These are phyloP conservation scores for Brachystomella parvula DNA, from an alignment of 1,140 invertebrate species.

Conservation along the genomic window DNA sequence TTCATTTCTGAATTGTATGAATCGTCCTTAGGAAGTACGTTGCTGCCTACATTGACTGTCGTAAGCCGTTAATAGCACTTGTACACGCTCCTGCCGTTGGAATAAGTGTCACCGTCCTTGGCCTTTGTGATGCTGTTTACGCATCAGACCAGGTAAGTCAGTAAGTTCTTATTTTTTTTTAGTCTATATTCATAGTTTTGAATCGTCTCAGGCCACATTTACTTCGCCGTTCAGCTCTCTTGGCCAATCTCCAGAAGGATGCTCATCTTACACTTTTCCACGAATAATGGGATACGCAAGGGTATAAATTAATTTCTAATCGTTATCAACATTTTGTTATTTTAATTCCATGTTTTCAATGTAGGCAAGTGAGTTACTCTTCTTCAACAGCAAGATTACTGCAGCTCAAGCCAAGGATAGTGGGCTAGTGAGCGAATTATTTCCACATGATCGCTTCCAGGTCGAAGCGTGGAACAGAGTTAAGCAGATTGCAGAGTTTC, in stretches of 20 bases:
- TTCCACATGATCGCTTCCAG: constrained; percentile 51
- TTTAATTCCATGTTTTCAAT: too few species aligned
- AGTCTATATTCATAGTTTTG: constrained; percentile 13
- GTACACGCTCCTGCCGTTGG: constrained; percentile 81
- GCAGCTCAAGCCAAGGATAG: constrained; percentile 62
- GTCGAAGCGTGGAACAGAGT: constrained; percentile 53
- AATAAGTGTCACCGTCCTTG: constrained; percentile 60
- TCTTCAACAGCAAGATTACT: constrained; percentile 69
- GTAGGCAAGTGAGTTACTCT: constrained; percentile 70
- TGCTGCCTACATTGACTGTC: constrained; percentile 53
- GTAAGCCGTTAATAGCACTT: constrained; percentile 54
- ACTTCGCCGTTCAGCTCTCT: constrained; percentile 53
- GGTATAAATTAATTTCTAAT: constrained; percentile 38
- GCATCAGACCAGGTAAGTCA: constrained; percentile 46
- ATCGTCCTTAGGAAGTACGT: constrained; percentile 49
- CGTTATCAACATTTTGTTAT: too few species aligned
- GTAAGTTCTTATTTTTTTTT: background rate
- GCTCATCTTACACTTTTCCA: constrained; percentile 54
- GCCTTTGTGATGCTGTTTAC: constrained; percentile 54
- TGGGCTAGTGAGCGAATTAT: constrained; percentile 64
- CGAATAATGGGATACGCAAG: constrained; percentile 52
- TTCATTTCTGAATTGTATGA: constrained; percentile 15
- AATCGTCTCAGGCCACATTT: constrained; percentile 48
- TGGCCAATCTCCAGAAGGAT: constrained; percentile 55
- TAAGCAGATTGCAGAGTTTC: constrained; percentile 46